Percentiles rank a stretch among this genome's conserved stretches.
These are phyloP conservation scores for Cyclina sinensis DNA, from an alignment of 1,140 invertebrate genomes.

Conservation along the genomic window DNA sequence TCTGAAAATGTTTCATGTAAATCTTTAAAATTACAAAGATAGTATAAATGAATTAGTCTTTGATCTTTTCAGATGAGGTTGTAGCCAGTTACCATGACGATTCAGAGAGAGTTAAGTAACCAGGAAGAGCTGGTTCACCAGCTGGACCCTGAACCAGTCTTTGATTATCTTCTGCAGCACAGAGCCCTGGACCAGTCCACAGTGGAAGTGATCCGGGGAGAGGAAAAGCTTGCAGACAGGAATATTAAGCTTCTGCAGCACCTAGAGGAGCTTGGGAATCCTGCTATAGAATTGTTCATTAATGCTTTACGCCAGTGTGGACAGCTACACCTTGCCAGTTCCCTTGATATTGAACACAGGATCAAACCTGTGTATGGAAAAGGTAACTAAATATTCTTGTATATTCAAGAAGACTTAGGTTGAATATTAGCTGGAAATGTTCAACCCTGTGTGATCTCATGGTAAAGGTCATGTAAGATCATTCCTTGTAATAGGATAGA, in stretches of 20 bases:
- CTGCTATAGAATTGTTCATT: constrained; percentile 82
- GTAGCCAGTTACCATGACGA: constrained; percentile 46
- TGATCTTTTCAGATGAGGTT: constrained; percentile 3
- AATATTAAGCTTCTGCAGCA: constrained; percentile 81
- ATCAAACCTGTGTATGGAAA: constrained; percentile 83
- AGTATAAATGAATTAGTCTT: too few species aligned
- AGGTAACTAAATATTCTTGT: constrained; percentile 70
- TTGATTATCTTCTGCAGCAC: constrained; percentile 85
- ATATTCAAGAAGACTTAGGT: too few species aligned
- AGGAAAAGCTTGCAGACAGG: constrained; percentile 73
- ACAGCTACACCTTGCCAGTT: constrained; percentile 83
- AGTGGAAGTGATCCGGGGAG: constrained; percentile 74
- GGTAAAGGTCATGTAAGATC: too few species aligned
- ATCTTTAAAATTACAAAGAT: too few species aligned
- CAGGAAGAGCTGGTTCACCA: constrained; percentile 81
- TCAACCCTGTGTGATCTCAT: too few species aligned
- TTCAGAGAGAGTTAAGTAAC: constrained; percentile 69
- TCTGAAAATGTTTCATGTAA: too few species aligned
- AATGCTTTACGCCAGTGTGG: constrained; percentile 85
- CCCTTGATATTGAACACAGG: constrained; percentile 80
- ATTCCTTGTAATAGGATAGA: too few species aligned
- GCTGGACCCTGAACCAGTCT: constrained; percentile 83
- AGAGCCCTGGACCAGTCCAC: constrained; percentile 79
- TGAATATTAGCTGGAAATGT: too few species aligned
- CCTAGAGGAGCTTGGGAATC: constrained; percentile 79